Conservation (phyloP, 35 echinoderm and acorn worm species). For the Lytechinus variegatus region DNA sequence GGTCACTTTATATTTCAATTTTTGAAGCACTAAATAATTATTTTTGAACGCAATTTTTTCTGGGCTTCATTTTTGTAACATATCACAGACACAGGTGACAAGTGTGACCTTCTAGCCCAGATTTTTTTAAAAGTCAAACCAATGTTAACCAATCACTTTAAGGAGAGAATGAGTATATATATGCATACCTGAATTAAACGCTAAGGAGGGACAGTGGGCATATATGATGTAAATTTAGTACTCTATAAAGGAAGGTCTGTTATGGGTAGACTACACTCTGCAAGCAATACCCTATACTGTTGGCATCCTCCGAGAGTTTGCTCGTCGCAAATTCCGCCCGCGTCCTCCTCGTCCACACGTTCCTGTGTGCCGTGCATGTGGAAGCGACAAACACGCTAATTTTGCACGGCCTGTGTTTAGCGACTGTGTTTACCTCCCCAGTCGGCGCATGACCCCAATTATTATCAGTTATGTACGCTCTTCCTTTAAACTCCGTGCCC, state of each 20-base stretch:
- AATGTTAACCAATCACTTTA: too few relatives aligned
- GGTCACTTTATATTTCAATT: too few relatives aligned
- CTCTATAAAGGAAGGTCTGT: not conserved
- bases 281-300: not conserved
- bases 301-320: constrained; percentile 15
- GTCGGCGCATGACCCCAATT: not conserved
- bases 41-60: too few relatives aligned
- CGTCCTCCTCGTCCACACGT: constrained; percentile 21
- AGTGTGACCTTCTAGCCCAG: too few relatives aligned
- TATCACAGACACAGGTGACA: too few relatives aligned
- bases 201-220: too few relatives aligned
- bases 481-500: not conserved
- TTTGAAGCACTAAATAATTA: too few relatives aligned
- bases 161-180: too few relatives aligned
- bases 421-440: not conserved
- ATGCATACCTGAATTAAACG: too few relatives aligned
- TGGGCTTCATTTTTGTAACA: too few relatives aligned
- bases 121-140: too few relatives aligned
- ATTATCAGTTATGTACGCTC: not conserved
- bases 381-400: not conserved
- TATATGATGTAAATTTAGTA: not conserved
- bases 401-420: not conserved
- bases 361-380: not conserved
- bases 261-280: not conserved
- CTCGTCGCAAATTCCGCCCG: constrained; percentile 23